Conservation (phyloP, 2,888 invertebrate genomes). For the Dendrolimus pini region DNA sequence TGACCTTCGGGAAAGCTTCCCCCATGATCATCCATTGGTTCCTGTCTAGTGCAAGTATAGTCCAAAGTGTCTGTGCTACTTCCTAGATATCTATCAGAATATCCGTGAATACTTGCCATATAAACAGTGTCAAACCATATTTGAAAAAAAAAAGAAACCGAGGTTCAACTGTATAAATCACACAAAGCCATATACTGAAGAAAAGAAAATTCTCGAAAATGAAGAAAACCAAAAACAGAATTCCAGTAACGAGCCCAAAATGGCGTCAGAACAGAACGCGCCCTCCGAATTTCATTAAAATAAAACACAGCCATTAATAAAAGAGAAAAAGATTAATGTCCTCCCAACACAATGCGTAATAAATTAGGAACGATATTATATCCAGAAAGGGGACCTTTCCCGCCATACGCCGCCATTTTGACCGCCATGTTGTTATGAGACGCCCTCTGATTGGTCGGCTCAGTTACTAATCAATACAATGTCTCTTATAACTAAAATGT, state of each 20-base stretch:
- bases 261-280: slow-evolving; percentile 4
- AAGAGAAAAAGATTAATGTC: slow-evolving; percentile 74
- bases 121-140: too few relatives aligned
- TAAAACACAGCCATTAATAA: slow-evolving; percentile 73
- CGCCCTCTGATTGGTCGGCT: slow-evolving; percentile 52
- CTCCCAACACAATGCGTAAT: slow-evolving; percentile 63
- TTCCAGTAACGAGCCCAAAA: background rate
- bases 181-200: too few relatives aligned
- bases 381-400: slow-evolving; percentile 53
- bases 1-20: too few relatives aligned
- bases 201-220: too few relatives aligned
- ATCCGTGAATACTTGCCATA: too few relatives aligned
- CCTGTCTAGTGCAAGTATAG: too few relatives aligned
- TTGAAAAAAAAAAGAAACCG: too few relatives aligned
- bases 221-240: too few relatives aligned
- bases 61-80: too few relatives aligned
- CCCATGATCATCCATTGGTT: too few relatives aligned
- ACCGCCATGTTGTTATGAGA: slow-evolving; percentile 53
- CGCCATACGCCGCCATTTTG: slow-evolving; percentile 10
- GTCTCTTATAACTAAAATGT: slow-evolving; percentile 8
- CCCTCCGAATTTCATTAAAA: slow-evolving; percentile 60
- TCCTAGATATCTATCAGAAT: too few relatives aligned
- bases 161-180: too few relatives aligned
- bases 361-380: slow-evolving; percentile 64
- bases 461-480: slow-evolving; percentile 57